Evolutionary conservation across 2,888 invertebrate genomes (phyloP).

Genomic region (Lucinisca nassula): DNA sequence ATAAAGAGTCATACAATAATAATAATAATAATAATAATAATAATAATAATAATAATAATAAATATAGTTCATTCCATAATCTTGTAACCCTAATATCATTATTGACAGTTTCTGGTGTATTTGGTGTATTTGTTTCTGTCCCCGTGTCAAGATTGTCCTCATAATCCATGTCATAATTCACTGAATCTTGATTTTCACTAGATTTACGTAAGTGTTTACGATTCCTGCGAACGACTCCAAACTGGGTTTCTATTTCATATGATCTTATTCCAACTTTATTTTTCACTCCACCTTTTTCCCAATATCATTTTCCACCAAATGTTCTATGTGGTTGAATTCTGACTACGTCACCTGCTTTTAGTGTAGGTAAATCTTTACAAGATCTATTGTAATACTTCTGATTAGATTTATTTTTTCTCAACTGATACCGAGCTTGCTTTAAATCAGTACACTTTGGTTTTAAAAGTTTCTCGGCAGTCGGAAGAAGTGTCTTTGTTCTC

Average conservation of each 20-base stretch:
- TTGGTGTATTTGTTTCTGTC: too few relatives aligned
- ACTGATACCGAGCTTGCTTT: conserved; percentile 10
- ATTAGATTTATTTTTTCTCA: background rate
- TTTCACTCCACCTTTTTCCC: conserved; percentile 27
- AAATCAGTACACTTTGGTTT: conserved; percentile 1
- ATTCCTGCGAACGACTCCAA: background rate
- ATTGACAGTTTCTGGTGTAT: background rate
- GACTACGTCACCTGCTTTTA: conserved; percentile 8
- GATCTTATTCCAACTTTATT: background rate
- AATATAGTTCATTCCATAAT: too few relatives aligned
- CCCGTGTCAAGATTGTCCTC: too few relatives aligned
- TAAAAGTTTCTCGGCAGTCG: background rate
- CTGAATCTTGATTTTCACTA: background rate
- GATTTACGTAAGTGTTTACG: conserved; percentile 5
- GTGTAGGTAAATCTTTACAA: background rate
- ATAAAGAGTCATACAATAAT: too few relatives aligned
- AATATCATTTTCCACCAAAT: background rate
- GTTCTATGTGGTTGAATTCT: background rate
- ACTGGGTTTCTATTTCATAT: background rate
- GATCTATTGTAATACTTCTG: conserved; percentile 27
- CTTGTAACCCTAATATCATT: background rate
- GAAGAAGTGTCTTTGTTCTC: conserved; percentile 45
- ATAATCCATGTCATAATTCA: background rate
- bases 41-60: too few relatives aligned
- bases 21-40: too few relatives aligned